Base-by-base conservation (phyloP, 2,113 vertebrate genomes). In the Alligator mississippiensis region DNA sequence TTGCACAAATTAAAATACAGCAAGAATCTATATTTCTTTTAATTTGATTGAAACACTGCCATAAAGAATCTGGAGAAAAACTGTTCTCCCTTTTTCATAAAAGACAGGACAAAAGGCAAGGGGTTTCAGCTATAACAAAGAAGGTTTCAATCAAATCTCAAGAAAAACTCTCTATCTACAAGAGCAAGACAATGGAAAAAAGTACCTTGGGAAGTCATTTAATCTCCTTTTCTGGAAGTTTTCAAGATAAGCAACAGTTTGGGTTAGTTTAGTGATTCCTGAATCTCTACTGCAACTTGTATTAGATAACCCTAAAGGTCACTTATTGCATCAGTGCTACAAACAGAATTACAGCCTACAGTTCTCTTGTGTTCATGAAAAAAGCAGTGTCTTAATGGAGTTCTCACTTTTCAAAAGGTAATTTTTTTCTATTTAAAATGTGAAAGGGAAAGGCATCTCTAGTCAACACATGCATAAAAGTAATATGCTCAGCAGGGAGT, bases 391-490 rank as follows among this genome's bases (percentile, higher is more conserved):
- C 77, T 68, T 82, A 85, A 22, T 28, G 85, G 81, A 89, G 77
- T 61, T 86, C 38, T 84, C 38, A 55, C 66, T 91, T 88, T 92
- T 90, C 85, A 68, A 1, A 5, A 79, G 79, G 80, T 77, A 82
- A 54, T 55, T 94, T 70, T 76, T 72, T 93, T 93, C 90, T 91
- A 96, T 66, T 12, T 22, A 94, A 97, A 97, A 89, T 60, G 82
- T 84, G 90, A 90, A 96, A 92, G 47, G 47, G 47, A 47, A 47
- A 47, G 47, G 47, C 47, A 47, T 47, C 80, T 72, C 87, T 89
- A 92, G 60, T 97, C 93, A 91, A 75, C 95, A 22, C 47, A 86
- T 60, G 78, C 84, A 88, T 77, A 75, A 88, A 77, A 84, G 85
- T 30, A 87, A 16, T 58, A 58, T 81, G 85, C 79, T 77, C 81